These are phyloP conservation scores for Cotesia congregata DNA, from an alignment of 2,888 invertebrate genomes.

Conservation along the genomic window DNA sequence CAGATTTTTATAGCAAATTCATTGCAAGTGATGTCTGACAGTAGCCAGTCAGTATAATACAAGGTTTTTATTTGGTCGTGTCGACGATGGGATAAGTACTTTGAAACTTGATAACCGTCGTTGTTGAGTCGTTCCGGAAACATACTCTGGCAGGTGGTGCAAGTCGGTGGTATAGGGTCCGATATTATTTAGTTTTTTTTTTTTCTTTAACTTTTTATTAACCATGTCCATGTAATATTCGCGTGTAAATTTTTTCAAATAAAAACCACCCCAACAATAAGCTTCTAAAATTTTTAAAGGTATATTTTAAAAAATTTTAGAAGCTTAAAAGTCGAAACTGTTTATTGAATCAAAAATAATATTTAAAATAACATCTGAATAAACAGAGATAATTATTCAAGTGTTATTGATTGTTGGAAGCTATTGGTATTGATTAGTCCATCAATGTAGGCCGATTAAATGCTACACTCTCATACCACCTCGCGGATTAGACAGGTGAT, in stretches of 20 bases:
- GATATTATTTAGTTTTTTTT: neutral
- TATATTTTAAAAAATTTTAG: neutral
- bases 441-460: neutral
- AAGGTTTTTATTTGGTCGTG: neutral
- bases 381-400: neutral
- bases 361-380: neutral
- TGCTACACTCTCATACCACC: neutral
- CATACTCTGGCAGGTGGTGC: constrained; percentile 39
- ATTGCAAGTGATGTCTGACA: neutral
- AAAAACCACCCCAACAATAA: neutral
- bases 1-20: neutral
- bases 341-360: too few relatives aligned
- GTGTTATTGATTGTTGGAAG: neutral
- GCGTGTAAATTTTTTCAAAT: neutral
- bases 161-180: neutral
- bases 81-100: constrained; percentile 46
- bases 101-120: constrained; percentile 51
- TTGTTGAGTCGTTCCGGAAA: constrained; percentile 45
- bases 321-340: neutral
- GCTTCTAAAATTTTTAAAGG: neutral
- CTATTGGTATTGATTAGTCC: neutral
- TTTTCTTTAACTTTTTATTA: neutral
- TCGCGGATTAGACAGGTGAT: neutral
- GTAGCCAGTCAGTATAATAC: constrained; percentile 3
- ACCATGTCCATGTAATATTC: neutral